phyloP scores from a whole-genome alignment of 2,888 invertebrate species.

The Caenorhabditis becei region DNA sequence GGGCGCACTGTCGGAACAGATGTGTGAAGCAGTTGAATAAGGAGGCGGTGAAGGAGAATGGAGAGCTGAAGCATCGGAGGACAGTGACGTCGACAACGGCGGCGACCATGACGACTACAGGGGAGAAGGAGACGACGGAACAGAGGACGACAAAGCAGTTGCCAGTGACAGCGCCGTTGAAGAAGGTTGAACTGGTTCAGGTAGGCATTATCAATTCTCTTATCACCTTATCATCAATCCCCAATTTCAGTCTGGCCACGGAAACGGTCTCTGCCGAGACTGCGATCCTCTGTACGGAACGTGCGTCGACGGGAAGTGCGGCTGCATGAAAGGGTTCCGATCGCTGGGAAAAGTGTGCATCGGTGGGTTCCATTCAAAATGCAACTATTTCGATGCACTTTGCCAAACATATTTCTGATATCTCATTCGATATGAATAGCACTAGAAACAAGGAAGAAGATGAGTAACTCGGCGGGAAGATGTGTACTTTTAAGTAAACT shows the following conservation, averaged over 20 bases:
- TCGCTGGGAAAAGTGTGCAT: slow-evolving; percentile 73
- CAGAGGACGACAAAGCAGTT: background rate
- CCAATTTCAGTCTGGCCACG: slow-evolving; percentile 32
- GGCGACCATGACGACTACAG: slow-evolving; percentile 10
- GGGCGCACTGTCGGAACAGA: slow-evolving; percentile 70
- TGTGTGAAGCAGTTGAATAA: slow-evolving; percentile 62
- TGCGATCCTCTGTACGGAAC: slow-evolving; percentile 73
- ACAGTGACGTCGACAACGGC: slow-evolving; percentile 53
- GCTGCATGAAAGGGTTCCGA: slow-evolving; percentile 76
- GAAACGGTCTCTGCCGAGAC: slow-evolving; percentile 57
- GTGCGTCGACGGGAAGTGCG: slow-evolving; percentile 75
- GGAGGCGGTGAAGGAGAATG: slow-evolving; percentile 17
- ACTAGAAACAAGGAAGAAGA: slow-evolving; percentile 17
- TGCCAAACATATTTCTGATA: slow-evolving; percentile 40
- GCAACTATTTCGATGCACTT: slow-evolving; percentile 51
- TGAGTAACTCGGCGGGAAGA: too few relatives aligned
- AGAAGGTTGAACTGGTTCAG: slow-evolving; percentile 27
- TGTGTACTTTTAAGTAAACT: background rate
- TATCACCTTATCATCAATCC: background rate
- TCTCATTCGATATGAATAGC: slow-evolving; percentile 51
- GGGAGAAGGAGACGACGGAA: background rate
- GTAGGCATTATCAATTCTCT: slow-evolving; percentile 8
- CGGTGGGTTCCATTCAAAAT: slow-evolving; percentile 67
- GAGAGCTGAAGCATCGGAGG: slow-evolving; percentile 48
- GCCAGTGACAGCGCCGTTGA: slow-evolving; percentile 28